Base-by-base conservation (phyloP, 2,113 vertebrate species). In the Sinocyclocheilus anophthalmus region DNA sequence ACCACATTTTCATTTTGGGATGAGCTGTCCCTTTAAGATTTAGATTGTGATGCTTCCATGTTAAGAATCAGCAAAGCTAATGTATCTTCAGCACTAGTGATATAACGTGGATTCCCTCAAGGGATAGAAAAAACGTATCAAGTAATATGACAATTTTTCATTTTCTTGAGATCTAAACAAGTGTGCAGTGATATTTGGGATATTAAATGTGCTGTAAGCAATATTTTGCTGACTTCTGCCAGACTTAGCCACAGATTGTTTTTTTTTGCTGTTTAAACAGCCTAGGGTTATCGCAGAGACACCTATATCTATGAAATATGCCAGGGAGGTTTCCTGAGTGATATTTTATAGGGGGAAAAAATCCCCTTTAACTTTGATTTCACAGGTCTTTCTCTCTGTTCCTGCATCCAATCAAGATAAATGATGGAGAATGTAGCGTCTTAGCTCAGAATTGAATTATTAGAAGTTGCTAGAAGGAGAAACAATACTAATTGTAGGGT, bases 131-230 rank as follows among this genome's bases (percentile, higher is more conserved):
- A n/a, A 73, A 45, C 18, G 2, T 24, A 24, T 65, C 12, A 69
- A 16, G 26, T 33, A 30, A 67, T 67, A 69, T 33, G 14, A 9
- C 14, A 33, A 69, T 18, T 69, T 18, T 69, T 67, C 63, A 67
- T 67, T 67, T 30, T 5, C 13, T 5, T 67, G 24, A 30, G 24
- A 67, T 67, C 63, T 67, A 67, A 67, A 65, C 63, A 67, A 7
- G 26, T 73, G 33, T n/a, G 11, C 37, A n/a, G 33, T 73, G 70
- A 11, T 45, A 33, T 73, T 42, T 22, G 3, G 20, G 70, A 73
- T 73, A 73, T 73, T 73, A 73, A 73, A 73, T 37, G 20, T 72
- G 37, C 69, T 72, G 69, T n/a, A n/a, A 20, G 8, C 37, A 22
- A 22, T 45, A n/a, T 18, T 73, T 73, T 73, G 3, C 9, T 42